Evolutionary conservation across 2,888 invertebrate genomes (phyloP).

Genomic region (Ectemnius cavifrons): DNA sequence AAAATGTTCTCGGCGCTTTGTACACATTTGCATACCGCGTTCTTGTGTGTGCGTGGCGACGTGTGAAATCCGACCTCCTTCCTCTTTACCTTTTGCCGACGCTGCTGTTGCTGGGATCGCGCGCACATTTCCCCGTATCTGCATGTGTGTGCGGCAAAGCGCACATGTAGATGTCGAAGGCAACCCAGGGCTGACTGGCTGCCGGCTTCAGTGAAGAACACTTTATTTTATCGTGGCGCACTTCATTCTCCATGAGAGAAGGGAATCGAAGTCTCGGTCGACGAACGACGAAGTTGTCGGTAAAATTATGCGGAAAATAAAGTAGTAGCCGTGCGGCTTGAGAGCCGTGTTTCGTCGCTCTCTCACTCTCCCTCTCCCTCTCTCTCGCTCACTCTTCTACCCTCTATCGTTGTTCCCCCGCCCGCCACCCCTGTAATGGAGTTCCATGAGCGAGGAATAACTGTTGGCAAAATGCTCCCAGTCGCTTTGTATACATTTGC

Average conservation of each 20-base stretch:
- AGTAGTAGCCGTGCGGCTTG: neutral
- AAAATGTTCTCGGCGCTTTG: constrained; percentile 66
- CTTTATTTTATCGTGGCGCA: no score
- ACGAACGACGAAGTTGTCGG: neutral
- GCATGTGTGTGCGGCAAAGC: neutral
- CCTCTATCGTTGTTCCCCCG: neutral
- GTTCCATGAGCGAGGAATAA: constrained; percentile 48
- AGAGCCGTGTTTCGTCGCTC: constrained; percentile 4
- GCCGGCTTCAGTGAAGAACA: no score
- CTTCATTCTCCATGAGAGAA: neutral
- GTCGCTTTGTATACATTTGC: constrained; percentile 71
- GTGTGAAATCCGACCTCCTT: constrained; percentile 63
- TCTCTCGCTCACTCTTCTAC: no score
- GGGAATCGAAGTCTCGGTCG: neutral
- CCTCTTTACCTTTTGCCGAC: neutral
- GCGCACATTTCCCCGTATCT: neutral
- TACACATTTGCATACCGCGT: constrained; percentile 70
- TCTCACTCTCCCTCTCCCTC: neutral
- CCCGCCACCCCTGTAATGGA: constrained; percentile 12
- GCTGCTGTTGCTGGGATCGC: neutral
- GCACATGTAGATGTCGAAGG: no score
- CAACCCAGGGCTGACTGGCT: no score
- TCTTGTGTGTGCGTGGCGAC: constrained; percentile 59
- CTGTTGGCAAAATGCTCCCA: constrained; percentile 53
- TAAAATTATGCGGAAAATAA: neutral